Evolutionary conservation across 2,113 vertebrate species (phyloP).

Genomic region (Scytalopus superciliaris): DNA sequence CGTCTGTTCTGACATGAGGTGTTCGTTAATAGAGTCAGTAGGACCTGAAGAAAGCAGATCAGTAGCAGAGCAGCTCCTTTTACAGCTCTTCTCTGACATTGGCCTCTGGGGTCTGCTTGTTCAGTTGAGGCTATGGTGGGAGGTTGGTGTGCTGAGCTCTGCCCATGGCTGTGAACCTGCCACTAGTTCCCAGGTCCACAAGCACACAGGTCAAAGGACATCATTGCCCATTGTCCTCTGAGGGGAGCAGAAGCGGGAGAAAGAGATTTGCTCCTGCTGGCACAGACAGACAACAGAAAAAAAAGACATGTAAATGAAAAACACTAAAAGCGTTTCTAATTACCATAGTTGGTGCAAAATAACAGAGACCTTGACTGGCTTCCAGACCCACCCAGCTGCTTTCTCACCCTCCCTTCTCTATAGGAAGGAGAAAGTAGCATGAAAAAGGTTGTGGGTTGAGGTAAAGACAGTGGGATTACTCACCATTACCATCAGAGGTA

Average conservation of each 20-base stretch:
- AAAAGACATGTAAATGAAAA: background rate
- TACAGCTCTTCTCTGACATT: background rate
- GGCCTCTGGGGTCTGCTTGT: background rate
- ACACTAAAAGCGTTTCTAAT: background rate
- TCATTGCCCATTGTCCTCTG: background rate
- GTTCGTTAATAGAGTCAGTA: background rate
- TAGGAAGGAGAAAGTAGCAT: background rate
- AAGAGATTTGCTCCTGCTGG: background rate
- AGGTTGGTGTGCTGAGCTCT: background rate
- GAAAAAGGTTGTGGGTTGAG: background rate
- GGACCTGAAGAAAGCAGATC: background rate
- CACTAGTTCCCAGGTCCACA: background rate
- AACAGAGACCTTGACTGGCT: background rate
- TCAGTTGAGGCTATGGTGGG: background rate
- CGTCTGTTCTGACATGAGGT: no score
- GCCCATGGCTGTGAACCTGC: background rate
- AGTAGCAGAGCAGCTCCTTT: background rate
- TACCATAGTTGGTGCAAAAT: background rate
- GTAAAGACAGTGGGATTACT: background rate
- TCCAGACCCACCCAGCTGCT: background rate
- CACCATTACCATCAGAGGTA: background rate
- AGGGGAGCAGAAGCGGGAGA: background rate
- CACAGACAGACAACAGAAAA: no score
- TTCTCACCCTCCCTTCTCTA: background rate
- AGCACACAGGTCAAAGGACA: background rate